Conservation (phyloP, 2,113 vertebrate species). For the Xiphorhynchus elegans region DNA sequence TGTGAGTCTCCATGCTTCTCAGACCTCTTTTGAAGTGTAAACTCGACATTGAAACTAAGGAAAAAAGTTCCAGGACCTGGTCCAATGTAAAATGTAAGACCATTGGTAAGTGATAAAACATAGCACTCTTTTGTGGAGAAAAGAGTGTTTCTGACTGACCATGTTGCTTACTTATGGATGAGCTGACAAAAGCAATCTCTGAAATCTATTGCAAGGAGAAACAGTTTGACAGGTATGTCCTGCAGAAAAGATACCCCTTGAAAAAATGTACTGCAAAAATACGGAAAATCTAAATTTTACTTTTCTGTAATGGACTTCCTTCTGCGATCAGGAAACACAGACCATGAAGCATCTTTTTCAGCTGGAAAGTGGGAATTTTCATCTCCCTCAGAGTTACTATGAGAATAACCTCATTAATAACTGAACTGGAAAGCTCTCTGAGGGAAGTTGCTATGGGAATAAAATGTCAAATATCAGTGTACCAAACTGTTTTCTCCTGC, state of each 20-base stretch:
- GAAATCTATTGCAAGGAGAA: background rate
- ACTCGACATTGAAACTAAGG: background rate
- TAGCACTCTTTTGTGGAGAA: background rate
- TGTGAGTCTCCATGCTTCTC: background rate
- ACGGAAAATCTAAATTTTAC: background rate
- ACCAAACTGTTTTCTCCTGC: background rate
- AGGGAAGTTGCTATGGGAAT: conserved; percentile 32
- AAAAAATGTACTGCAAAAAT: background rate
- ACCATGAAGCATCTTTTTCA: background rate
- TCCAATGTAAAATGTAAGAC: background rate
- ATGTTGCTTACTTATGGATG: background rate
- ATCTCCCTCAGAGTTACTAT: background rate
- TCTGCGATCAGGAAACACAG: background rate
- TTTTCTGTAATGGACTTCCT: background rate
- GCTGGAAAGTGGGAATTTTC: background rate
- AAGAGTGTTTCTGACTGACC: background rate
- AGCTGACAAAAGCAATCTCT: background rate
- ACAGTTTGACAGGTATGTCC: background rate
- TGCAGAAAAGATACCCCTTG: background rate
- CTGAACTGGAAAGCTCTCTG: conserved; percentile 11
- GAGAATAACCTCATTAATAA: conserved; percentile 47
- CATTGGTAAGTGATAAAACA: background rate
- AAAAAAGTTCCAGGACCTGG: background rate
- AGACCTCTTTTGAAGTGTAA: background rate
- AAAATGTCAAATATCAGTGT: conserved; percentile 40